Base-by-base conservation (phyloP, 23 tunicate species). In the Ciona savignyi region DNA sequence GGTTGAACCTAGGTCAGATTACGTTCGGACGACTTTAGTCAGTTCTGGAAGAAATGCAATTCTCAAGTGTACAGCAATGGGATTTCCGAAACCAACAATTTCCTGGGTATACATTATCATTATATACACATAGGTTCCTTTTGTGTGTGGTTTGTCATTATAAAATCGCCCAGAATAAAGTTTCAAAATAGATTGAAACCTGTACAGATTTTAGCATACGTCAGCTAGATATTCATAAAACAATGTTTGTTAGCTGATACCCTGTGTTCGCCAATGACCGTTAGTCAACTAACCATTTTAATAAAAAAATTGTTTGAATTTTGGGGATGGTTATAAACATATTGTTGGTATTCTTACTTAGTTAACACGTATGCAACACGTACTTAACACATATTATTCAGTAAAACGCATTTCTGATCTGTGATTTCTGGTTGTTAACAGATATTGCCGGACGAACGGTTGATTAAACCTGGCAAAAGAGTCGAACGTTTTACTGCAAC, bases 391-490 rank as follows among this genome's bases (percentile, higher is more conserved):
- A 42, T 42, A 6, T 42, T 42, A 42, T 42, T 42, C 9, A 42
- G 15, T 6, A 42, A 42, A 6, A 42, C 9, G 15, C 9, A 42
- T 6, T 6, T 6, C 56, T 42, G 56, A 9, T 9, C 15, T 6
- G 11, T 6, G 15, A 42, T 15, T 42, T 6, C 9, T 9, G 9
- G 9, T 42, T 42, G 9, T 15, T 35, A 23, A 28, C 60, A 84
- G 90, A 51, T 84, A 4, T 28, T 84, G n/a, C 79, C 90, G 32
- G 63, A 78, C 51, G 74, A 75, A 9, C 27, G 6, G 24, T 26
- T 68, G 0, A 25, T 84, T 20, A 34, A 74, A 0, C 68, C 79
- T 11, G 51, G 60, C 23, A 49, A 32, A 6, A 70, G 70, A 0
- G 23, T 34, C 9, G 75, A 60, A 0, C 51, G 82, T 30, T 72